Conservation (phyloP, 2,888 invertebrate species). For the Cynaeus angustus region DNA sequence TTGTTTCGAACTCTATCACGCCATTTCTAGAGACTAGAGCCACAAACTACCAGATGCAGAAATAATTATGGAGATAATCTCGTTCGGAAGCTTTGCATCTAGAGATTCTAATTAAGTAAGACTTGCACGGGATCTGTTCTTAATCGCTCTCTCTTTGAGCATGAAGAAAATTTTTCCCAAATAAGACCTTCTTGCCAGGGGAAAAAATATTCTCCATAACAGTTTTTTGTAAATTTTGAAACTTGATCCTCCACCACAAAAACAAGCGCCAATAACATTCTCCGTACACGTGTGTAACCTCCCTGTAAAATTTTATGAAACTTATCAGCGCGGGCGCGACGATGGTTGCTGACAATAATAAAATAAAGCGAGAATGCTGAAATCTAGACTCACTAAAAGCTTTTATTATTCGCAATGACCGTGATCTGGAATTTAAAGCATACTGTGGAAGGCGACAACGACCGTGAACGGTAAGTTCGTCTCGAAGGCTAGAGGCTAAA, state of each 20-base stretch:
- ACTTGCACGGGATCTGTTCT: too few species aligned
- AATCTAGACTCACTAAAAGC: slow-evolving; percentile 29
- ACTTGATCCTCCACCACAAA: too few species aligned
- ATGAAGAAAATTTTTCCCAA: too few species aligned
- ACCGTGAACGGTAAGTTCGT: slow-evolving; percentile 22
- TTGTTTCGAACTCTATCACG: too few species aligned
- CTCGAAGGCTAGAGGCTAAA: slow-evolving; percentile 40
- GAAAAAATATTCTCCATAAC: too few species aligned
- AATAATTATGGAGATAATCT: neutral
- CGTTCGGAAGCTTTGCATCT: too few species aligned
- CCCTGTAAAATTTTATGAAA: neutral
- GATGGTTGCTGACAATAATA: slow-evolving; percentile 13
- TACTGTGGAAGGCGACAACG: slow-evolving; percentile 35
- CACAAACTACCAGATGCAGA: too few species aligned
- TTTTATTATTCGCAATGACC: slow-evolving; percentile 49
- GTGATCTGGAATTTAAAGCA: slow-evolving; percentile 50
- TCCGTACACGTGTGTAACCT: neutral
- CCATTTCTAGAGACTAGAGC: too few species aligned
- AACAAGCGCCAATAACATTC: neutral
- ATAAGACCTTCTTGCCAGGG: too few species aligned
- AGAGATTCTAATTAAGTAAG: too few species aligned
- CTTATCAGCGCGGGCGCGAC: neutral
- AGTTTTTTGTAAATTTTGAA: too few species aligned
- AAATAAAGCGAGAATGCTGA: slow-evolving; percentile 21
- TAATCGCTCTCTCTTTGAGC: too few species aligned